Evolutionary conservation across 2,888 invertebrate species (phyloP).

Genomic region (Tridacna crocea): DNA sequence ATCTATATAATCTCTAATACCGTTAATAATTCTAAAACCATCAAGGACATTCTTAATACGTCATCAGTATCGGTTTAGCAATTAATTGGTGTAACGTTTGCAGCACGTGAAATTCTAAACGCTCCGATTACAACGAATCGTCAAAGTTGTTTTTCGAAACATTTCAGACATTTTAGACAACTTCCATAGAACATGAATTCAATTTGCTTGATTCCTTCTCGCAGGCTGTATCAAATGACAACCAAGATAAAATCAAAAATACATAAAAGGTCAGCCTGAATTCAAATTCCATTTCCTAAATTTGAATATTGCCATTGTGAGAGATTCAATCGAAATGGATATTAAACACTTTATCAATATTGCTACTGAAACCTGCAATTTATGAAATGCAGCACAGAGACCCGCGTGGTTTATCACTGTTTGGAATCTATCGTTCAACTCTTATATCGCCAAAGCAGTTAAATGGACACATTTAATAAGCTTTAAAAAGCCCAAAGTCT

Average conservation of each 20-base stretch:
- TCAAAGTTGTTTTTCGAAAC: not conserved
- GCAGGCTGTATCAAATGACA: slow-evolving; percentile 30
- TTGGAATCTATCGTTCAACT: not conserved
- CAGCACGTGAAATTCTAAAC: slow-evolving; percentile 51
- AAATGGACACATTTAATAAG: too few species aligned
- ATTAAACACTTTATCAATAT: slow-evolving; percentile 44
- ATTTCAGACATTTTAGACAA: slow-evolving; percentile 13
- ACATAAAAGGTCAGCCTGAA: slow-evolving; percentile 40
- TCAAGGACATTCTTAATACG: slow-evolving; percentile 27
- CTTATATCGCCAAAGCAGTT: too few species aligned
- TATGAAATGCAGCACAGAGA: slow-evolving; percentile 21
- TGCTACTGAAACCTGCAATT: slow-evolving; percentile 32
- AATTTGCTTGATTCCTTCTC: slow-evolving; percentile 25
- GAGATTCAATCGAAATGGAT: slow-evolving; percentile 38
- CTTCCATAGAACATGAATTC: slow-evolving; percentile 19
- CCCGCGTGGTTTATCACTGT: not conserved
- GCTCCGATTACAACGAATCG: slow-evolving; percentile 13
- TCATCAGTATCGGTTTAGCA: slow-evolving; percentile 31
- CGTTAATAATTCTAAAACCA: slow-evolving; percentile 25
- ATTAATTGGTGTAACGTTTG: slow-evolving; percentile 35
- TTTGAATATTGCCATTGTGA: slow-evolving; percentile 49
- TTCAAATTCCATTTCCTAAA: slow-evolving; percentile 57
- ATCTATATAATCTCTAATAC: slow-evolving; percentile 22
- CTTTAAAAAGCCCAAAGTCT: too few species aligned
- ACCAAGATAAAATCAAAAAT: slow-evolving; percentile 46